These are phyloP conservation scores for Gobionotothen gibberifrons DNA, from an alignment of 2,797 vertebrate genomes.

Conservation along the genomic window DNA sequence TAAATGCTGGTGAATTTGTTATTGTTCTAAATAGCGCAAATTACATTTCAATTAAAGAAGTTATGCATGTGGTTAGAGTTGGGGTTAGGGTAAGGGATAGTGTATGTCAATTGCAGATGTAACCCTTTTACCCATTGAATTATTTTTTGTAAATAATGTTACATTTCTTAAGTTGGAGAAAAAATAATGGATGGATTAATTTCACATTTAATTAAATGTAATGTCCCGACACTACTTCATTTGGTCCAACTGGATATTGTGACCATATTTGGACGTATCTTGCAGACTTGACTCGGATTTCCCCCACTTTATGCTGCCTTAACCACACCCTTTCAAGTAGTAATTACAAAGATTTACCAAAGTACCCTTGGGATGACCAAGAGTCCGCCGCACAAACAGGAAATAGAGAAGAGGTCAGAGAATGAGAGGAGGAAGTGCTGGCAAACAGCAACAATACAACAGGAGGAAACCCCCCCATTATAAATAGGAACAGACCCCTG, in stretches of 20 bases:
- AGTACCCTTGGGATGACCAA: conserved; percentile 63
- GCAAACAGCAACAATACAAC: conserved; percentile 81
- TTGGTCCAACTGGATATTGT: conserved; percentile 13
- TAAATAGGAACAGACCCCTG: conserved; percentile 84
- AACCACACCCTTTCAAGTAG: conserved; percentile 38
- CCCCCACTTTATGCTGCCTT: conserved; percentile 5
- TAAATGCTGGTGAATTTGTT: neutral
- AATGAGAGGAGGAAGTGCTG: conserved; percentile 84
- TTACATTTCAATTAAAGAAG: neutral
- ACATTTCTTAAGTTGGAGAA: neutral
- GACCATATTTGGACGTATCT: conserved; percentile 24
- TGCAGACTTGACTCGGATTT: conserved; percentile 60
- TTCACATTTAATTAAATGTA: neutral
- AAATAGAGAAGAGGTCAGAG: conserved; percentile 83
- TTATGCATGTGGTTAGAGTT: neutral
- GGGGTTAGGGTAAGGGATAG: too few relatives aligned
- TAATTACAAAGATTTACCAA: conserved; percentile 65
- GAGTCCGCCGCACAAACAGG: conserved; percentile 82
- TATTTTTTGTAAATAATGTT: neutral
- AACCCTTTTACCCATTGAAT: neutral
- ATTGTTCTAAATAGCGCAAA: neutral
- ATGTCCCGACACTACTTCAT: neutral
- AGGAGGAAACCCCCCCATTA: conserved; percentile 81
- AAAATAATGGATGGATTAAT: neutral
- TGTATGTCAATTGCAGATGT: neutral